Conservation (phyloP, 2,888 invertebrate species). For the Morinoia aosen region DNA sequence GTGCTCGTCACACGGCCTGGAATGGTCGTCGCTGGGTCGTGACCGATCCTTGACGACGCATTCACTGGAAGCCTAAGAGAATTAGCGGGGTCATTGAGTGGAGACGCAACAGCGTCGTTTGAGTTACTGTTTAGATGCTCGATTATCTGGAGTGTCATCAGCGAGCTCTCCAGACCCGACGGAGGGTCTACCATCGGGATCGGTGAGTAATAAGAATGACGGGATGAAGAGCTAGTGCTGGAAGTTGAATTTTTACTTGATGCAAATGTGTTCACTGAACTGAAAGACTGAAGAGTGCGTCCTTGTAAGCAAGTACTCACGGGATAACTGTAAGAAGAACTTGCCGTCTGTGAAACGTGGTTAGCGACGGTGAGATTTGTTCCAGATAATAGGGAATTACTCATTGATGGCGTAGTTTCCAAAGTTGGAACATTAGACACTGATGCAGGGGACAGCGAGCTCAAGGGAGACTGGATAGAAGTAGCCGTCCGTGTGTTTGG, state of each 20-base stretch:
- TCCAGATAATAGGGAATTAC: background rate
- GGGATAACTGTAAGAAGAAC: background rate
- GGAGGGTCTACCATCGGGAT: slow-evolving; percentile 26
- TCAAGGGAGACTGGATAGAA: background rate
- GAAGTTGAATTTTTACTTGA: background rate
- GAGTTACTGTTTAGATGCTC: slow-evolving; percentile 12
- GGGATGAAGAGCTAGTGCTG: background rate
- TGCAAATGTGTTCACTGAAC: background rate
- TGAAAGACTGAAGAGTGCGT: background rate
- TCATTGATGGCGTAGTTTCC: background rate
- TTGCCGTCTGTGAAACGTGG: background rate
- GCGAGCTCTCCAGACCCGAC: slow-evolving; percentile 13
- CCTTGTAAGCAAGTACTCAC: background rate
- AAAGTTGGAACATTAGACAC: background rate
- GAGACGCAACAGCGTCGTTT: background rate
- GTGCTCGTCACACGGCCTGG: background rate
- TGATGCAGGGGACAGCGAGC: background rate
- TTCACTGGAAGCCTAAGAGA: background rate
- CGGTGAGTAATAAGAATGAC: background rate
- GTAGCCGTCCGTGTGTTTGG: background rate
- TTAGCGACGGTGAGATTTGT: background rate
- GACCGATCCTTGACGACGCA: background rate
- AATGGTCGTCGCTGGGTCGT: background rate
- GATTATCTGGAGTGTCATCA: slow-evolving; percentile 13
- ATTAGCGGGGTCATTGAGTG: slow-evolving; percentile 5